Evolutionary conservation across 2,888 invertebrate genomes (phyloP).

Genomic region (Pyralis farinalis): DNA sequence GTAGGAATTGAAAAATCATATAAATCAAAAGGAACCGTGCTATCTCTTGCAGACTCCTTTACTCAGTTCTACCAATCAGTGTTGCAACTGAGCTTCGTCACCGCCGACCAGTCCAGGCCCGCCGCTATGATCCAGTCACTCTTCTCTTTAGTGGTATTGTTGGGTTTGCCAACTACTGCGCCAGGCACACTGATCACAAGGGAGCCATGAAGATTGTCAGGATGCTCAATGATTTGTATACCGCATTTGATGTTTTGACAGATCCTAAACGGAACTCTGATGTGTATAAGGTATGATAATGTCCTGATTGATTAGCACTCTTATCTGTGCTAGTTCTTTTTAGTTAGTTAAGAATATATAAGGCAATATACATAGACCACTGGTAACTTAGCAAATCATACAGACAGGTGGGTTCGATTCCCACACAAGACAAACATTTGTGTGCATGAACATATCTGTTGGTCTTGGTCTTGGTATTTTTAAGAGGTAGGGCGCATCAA

Average conservation of each 20-base stretch:
- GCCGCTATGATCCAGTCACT: conserved; percentile 93
- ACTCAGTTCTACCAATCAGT: conserved; percentile 95
- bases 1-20: too few relatives aligned
- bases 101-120: conserved; percentile 93
- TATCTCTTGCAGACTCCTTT: conserved; percentile 85
- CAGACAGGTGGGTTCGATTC: too few relatives aligned
- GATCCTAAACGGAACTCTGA: conserved; percentile 96
- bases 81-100: conserved; percentile 97
- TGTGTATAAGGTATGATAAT: conserved; percentile 90
- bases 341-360: too few relatives aligned
- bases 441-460: too few relatives aligned
- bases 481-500: too few relatives aligned
- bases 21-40: too few relatives aligned
- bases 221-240: conserved; percentile 96
- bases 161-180: conserved; percentile 95
- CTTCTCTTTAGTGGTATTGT: conserved; percentile 95
- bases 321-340: too few relatives aligned
- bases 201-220: conserved; percentile 98
- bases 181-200: conserved; percentile 92
- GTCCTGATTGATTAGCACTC: too few relatives aligned
- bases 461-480: too few relatives aligned
- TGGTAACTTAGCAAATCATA: too few relatives aligned
- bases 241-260: conserved; percentile 95
- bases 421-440: too few relatives aligned
- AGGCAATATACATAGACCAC: too few relatives aligned